These are phyloP conservation scores for Ochotona curzoniae DNA, from an alignment of 2,113 vertebrate genomes.

Conservation along the genomic window DNA sequence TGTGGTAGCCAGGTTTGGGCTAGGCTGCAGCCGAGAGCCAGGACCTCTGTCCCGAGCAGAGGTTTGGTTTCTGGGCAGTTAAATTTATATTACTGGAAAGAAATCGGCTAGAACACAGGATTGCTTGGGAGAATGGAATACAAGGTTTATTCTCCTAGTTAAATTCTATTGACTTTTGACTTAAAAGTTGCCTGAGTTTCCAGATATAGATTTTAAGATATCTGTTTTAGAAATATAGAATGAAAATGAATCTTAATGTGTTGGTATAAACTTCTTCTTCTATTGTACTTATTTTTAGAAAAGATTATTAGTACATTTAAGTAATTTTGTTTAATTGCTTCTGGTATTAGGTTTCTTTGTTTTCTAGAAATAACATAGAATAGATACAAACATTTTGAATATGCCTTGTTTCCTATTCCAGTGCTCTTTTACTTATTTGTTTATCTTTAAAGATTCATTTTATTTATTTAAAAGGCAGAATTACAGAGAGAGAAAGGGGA, in stretches of 20 bases:
- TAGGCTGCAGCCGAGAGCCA: too few relatives aligned
- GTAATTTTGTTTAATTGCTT: not conserved
- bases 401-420: not conserved
- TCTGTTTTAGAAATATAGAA: not conserved
- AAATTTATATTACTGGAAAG: constrained; percentile 24
- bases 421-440: not conserved
- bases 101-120: not conserved
- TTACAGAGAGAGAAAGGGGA: too few relatives aligned
- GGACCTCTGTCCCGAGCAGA: not conserved
- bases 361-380: not conserved
- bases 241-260: constrained; percentile 2
- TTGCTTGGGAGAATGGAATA: not conserved
- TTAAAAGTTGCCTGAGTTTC: not conserved
- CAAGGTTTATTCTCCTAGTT: not conserved
- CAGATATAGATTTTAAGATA: not conserved
- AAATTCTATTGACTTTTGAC: not conserved
- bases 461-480: too few relatives aligned
- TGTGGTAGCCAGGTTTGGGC: too few relatives aligned
- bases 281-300: not conserved
- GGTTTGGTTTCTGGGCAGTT: not conserved
- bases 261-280: not conserved
- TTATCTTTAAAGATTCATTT: too few relatives aligned
- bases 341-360: not conserved
- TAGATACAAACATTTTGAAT: not conserved
- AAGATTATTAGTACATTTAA: not conserved